Percentiles rank a stretch among this genome's conserved stretches.
phyloP scores from a whole-genome alignment of 2,113 vertebrate genomes.

The Anas platyrhynchos region DNA sequence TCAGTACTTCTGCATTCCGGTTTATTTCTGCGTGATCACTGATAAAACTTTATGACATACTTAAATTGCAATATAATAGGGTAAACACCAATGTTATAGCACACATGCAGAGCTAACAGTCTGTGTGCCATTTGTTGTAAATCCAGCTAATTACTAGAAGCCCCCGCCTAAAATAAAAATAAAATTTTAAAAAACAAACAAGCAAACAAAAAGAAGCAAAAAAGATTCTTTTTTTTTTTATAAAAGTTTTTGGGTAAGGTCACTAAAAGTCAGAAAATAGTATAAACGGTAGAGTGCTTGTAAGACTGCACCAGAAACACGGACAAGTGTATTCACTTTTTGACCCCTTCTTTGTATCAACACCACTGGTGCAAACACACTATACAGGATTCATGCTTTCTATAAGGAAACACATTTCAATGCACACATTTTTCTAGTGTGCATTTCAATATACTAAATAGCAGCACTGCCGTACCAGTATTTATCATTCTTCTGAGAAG shows the following conservation, averaged over 20 bases:
- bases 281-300: neutral
- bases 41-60: conserved; percentile 81
- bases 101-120: conserved; percentile 93
- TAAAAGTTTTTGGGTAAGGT: conserved; percentile 58
- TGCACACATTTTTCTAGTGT: neutral
- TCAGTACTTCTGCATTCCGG: conserved; percentile 30
- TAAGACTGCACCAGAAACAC: neutral
- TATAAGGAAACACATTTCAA: neutral
- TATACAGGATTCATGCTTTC: neutral
- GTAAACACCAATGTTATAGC: conserved; percentile 87
- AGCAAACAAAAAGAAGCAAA: neutral
- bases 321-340: neutral
- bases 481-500: neutral
- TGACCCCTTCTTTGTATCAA: neutral
- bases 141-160: conserved; percentile 87
- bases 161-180: conserved; percentile 52
- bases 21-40: conserved; percentile 71
- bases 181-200: neutral
- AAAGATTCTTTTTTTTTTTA: neutral
- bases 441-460: neutral
- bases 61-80: conserved; percentile 87
- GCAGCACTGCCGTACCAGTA: neutral
- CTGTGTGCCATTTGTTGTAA: conserved; percentile 96
- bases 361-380: neutral
- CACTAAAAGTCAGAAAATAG: neutral